Evolutionary conservation across 2,888 invertebrate genomes (phyloP).

Genomic region (Tolmerus cingulatus): DNA sequence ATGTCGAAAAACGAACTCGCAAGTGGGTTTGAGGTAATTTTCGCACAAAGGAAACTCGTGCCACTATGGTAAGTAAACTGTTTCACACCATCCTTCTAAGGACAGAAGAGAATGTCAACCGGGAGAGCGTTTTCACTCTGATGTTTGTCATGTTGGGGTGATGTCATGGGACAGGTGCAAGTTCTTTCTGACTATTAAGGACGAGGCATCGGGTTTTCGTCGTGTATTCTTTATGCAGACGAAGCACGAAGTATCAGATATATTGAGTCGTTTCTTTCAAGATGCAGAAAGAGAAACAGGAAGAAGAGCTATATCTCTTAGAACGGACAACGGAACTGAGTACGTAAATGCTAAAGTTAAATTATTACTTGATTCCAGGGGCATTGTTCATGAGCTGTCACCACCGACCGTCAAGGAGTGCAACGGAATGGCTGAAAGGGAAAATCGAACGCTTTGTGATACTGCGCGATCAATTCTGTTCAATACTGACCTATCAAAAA

Average conservation of each 20-base stretch:
- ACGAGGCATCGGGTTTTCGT: no score
- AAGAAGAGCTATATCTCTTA: no score
- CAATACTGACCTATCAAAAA: not conserved
- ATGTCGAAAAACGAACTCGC: not conserved
- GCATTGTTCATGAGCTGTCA: not conserved
- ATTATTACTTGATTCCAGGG: no score
- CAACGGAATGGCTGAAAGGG: not conserved
- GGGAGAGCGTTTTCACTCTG: not conserved
- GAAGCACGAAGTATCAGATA: no score
- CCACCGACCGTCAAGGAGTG: not conserved
- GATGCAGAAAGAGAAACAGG: no score
- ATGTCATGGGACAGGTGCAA: not conserved
- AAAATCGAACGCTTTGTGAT: not conserved
- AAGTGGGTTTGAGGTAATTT: not conserved
- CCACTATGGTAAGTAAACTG: not conserved
- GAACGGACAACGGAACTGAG: no score
- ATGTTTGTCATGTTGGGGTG: not conserved
- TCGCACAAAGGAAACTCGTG: not conserved
- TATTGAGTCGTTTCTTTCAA: no score
- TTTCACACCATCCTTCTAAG: not conserved
- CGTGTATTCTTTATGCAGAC: no score
- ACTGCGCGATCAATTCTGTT: not conserved
- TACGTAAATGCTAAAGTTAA: no score
- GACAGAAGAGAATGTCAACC: not conserved
- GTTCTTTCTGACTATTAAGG: no score